Evolutionary conservation across 2,888 invertebrate genomes (phyloP).

Genomic region (Azorinus chamasolen): DNA sequence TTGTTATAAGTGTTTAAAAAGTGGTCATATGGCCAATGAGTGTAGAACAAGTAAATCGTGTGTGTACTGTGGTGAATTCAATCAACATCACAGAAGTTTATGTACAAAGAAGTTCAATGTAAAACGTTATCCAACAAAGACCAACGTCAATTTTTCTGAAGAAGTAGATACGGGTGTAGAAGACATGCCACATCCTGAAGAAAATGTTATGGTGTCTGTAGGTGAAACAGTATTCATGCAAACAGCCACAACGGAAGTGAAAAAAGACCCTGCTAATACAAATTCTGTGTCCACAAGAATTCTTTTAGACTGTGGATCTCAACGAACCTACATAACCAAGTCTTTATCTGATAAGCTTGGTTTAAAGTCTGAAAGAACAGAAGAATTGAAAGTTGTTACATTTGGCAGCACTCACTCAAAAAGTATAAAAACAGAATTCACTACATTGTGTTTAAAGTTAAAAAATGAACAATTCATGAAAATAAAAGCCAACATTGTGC

Average conservation of each 20-base stretch:
- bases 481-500: constrained; percentile 31
- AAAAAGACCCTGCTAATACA: constrained; percentile 8
- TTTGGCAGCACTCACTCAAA: constrained; percentile 13
- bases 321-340: constrained; percentile 30
- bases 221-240: constrained; percentile 37
- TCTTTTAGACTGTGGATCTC: constrained; percentile 29
- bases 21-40: constrained; percentile 6
- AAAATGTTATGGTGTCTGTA: constrained; percentile 31
- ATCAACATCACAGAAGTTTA: constrained; percentile 36
- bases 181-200: background rate
- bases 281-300: background rate
- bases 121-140: background rate
- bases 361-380: constrained; percentile 9
- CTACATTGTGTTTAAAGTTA: constrained; percentile 16
- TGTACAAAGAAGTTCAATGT: constrained; percentile 22
- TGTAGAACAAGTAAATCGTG: constrained; percentile 18
- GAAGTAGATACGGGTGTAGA: too few relatives aligned
- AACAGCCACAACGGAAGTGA: constrained; percentile 21
- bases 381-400: constrained; percentile 27
- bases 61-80: constrained; percentile 28
- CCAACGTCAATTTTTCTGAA: background rate
- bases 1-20: constrained; percentile 29
- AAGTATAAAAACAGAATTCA: constrained; percentile 11
- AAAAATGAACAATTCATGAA: constrained; percentile 12
- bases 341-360: constrained; percentile 7